A percentile compares a stretch with the other conserved stretches of the same genome.
These are phyloP conservation scores for Gracilinanus agilis DNA, from an alignment of 2,113 vertebrate species.

Conservation along the genomic window DNA sequence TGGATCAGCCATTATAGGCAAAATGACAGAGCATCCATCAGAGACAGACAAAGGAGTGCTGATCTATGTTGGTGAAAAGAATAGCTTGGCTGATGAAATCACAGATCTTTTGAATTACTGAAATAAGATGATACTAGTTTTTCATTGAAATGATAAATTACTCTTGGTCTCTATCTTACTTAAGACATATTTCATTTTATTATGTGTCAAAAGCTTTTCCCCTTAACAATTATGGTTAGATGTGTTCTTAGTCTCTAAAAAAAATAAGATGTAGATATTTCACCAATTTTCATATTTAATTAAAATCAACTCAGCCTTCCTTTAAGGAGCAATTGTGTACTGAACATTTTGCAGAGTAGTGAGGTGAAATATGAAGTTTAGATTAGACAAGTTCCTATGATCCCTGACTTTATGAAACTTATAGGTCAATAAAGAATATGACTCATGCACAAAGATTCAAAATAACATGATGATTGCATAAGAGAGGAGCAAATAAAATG, in stretches of 20 bases:
- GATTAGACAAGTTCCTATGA: background rate
- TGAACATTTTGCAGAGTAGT: background rate
- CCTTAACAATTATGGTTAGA: constrained; percentile 23
- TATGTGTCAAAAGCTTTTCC: background rate
- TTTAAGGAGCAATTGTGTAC: background rate
- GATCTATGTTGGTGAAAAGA: background rate
- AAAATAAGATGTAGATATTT: background rate
- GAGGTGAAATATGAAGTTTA: background rate
- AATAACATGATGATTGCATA: too few species aligned
- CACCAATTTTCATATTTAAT: background rate
- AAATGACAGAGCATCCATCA: background rate
- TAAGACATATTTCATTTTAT: constrained; percentile 9
- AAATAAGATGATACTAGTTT: constrained; percentile 1
- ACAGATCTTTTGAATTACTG: background rate
- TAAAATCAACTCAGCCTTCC: background rate
- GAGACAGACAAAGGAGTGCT: background rate
- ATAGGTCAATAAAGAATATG: background rate
- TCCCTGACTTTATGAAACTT: background rate
- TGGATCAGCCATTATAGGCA: background rate
- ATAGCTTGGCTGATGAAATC: background rate
- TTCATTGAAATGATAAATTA: constrained; percentile 21
- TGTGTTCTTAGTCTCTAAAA: background rate
- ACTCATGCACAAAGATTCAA: too few species aligned
- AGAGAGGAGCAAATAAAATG: too few species aligned
- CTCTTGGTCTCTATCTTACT: background rate